Conservation (phyloP, 2,113 vertebrate species). For the Promerops cafer region DNA sequence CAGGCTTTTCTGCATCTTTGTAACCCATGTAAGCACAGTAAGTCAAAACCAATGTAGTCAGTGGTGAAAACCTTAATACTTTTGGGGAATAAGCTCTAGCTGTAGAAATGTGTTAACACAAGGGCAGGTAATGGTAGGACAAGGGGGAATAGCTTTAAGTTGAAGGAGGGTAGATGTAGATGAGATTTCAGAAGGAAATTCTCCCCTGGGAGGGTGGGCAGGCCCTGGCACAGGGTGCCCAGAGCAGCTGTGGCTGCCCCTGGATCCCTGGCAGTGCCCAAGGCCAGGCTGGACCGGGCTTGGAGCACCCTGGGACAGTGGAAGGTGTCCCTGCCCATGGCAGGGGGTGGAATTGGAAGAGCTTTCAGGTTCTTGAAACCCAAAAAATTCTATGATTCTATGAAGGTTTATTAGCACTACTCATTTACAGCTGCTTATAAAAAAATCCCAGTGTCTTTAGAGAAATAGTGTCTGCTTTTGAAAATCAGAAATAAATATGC, state of each 20-base stretch:
- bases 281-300: fast-evolving
- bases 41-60: neutral
- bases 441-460: neutral
- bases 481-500: neutral
- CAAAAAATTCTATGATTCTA: neutral
- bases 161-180: neutral
- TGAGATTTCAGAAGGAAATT: neutral
- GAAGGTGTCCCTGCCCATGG: neutral
- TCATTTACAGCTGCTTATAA: neutral
- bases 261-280: neutral
- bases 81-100: neutral
- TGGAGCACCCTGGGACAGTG: fast-evolving
- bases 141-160: neutral
- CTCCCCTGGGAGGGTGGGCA: fast-evolving
- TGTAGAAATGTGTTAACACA: neutral
- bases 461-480: neutral
- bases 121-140: neutral
- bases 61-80: neutral
- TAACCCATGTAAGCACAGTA: neutral
- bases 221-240: neutral
- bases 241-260: neutral
- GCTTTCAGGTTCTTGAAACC: neutral
- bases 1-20: neutral
- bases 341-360: fast-evolving
- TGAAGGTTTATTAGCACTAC: neutral